Base-by-base conservation (phyloP, 1,140 invertebrate genomes). In the Brachionus calyciflorus region DNA sequence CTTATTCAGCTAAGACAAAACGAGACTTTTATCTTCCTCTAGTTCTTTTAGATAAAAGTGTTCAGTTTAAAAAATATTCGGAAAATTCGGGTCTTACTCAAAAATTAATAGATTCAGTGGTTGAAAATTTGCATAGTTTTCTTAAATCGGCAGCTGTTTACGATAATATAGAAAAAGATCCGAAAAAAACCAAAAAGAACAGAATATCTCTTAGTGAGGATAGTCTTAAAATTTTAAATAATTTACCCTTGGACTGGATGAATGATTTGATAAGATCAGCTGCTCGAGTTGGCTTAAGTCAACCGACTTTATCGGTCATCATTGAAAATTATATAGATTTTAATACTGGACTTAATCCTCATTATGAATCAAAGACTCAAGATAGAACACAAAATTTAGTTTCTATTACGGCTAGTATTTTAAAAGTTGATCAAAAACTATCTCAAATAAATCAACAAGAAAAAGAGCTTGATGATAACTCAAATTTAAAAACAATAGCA, bases 171-270 rank as follows among this genome's bases (percentile, higher is more conserved):
- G 30, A 55, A 6, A 19, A 28, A 7, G 21, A 51, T 12, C 21
- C 28, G 1, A 49, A 73, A 33, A 49, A 51, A 19, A 19, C 3
- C 9, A 33, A 37, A 19, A 24, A 24, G 14, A 48, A 19, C 14
- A 12, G 46, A 28, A 73, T 76, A 1, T 55, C 33, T 12, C 17
- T 76, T 17, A 40, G 28, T 19, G 37, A 55, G 17, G 41, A 46
- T 21, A 19, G 44, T 51, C 30, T 55, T 24, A 49, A 76, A 30
- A 57, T 57, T n/a, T 46, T 76, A 4, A 55, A 41, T 24, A 40
- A 49, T 46, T 30, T 76, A 28, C 73, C 73, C 24, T n/a, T 76
- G 26, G 40, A 76, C 24, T 76, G 73, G 73, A 76, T 76, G 17
- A 60, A 40, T 41, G 55, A 60, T 21, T 40, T 76, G 21, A 57